These are phyloP conservation scores for Trogon melanurus DNA, from an alignment of 2,113 vertebrate genomes.

Conservation along the genomic window DNA sequence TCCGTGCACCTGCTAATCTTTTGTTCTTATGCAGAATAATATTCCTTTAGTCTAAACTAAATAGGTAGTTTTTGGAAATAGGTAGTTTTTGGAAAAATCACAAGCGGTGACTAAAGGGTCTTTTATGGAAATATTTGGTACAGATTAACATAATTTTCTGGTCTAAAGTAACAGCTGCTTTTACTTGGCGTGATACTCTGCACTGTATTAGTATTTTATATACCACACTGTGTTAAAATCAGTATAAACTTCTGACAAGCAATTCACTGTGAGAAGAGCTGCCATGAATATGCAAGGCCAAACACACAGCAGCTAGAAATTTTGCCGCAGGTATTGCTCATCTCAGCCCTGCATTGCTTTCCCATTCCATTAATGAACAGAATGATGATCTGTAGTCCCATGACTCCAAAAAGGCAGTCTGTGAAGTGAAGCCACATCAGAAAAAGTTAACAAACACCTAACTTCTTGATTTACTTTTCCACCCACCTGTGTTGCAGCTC, in stretches of 20 bases:
- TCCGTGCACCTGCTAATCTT: not conserved
- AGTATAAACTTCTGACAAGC: not conserved
- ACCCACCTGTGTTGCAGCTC: not conserved
- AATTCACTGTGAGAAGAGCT: not conserved
- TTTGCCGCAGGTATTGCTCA: not conserved
- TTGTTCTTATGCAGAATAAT: not conserved
- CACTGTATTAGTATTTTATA: not conserved
- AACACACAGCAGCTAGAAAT: not conserved
- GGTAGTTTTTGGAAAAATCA: not conserved
- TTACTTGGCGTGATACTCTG: not conserved
- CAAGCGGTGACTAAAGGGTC: not conserved
- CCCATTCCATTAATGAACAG: not conserved
- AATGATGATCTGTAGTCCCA: not conserved
- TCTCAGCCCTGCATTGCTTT: not conserved
- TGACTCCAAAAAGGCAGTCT: not conserved
- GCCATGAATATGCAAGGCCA: not conserved
- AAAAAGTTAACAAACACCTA: slow-evolving; percentile 8
- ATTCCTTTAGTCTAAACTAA: not conserved
- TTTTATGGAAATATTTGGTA: not conserved
- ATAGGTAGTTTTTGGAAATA: no score
- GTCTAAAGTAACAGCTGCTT: not conserved
- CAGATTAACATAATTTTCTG: not conserved
- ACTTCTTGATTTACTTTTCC: not conserved
- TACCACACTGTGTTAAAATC: not conserved
- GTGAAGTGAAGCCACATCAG: not conserved